Evolutionary conservation across 2,888 invertebrate species (phyloP), one percentile per base, ranked within the genome.

Genomic region (Melanostoma scalare): DNA sequence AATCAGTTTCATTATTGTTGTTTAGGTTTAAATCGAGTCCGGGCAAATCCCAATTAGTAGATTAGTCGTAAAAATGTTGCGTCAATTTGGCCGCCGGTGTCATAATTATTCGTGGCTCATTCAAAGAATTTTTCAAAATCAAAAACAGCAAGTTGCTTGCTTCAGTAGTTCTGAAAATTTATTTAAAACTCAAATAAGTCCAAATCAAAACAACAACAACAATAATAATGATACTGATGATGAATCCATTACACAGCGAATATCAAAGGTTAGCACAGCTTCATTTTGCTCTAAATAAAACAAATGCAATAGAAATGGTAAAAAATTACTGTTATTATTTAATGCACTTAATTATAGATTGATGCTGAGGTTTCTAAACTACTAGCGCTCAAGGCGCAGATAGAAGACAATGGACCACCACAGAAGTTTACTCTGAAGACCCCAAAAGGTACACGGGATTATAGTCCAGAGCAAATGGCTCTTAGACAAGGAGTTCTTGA

Each of bases 401-500:
- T 97, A 2, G 93, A 93, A 87, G 94, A 94, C 90, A 92, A 92
- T 84, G 92, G 91, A 4, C 92, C 92, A n/a, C 90, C 90, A 78
- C 95, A 95, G 87, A 97, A 97, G 91, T 96, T 97, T 89, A 94
- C 94, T 0, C 94, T 98, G 68, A 98, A 98, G 92, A 97, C 97
- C 0, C 95, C 98, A 0, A 98, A 98, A 91, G 97, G 99, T 3
- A 99, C 99, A 0, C 93, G 98, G 74, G 99, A 99, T 90, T 99
- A 97, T 92, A 95, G 94, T 77, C 98, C 99, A 0, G 95, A 96
- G 87, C 98, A 99, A 92, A 99, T 99, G 98, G 95, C 97, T 0
- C 93, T 99, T 77, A 94, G 99, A 38, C 95, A 97, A 88, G 93
- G 93, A 79, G 97, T 98, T 0, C 92, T 99, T 86, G 94, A 96